Conservation (phyloP, 2,797 vertebrate species). For the Spinibarbus caldwelli region DNA sequence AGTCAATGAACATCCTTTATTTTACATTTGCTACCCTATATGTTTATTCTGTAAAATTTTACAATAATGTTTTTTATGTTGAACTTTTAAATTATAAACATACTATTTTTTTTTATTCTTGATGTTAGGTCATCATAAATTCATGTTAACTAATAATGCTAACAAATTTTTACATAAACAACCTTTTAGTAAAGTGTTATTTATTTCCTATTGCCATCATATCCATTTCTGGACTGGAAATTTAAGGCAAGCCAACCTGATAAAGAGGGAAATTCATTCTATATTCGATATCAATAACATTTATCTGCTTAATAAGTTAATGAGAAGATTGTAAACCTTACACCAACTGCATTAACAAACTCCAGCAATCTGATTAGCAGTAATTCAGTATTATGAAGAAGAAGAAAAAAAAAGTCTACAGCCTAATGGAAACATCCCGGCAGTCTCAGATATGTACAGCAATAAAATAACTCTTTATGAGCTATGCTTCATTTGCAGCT, state of each 20-base stretch:
- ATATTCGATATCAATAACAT: conserved; percentile 30
- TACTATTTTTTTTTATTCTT: neutral
- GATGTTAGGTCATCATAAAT: neutral
- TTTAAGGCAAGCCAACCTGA: conserved; percentile 18
- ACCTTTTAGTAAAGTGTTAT: neutral
- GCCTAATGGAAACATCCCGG: conserved; percentile 30
- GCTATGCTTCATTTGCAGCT: conserved; percentile 16
- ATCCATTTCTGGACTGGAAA: neutral
- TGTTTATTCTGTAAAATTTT: neutral
- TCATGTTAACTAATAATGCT: neutral
- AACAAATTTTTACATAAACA: neutral
- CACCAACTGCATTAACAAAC: conserved; percentile 41
- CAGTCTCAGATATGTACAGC: conserved; percentile 14
- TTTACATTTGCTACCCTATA: neutral
- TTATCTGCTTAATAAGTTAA: conserved; percentile 37
- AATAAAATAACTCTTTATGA: conserved; percentile 12
- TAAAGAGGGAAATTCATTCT: conserved; percentile 3
- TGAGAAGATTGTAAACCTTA: conserved; percentile 36
- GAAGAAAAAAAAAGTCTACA: conserved; percentile 1
- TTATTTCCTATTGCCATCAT: neutral
- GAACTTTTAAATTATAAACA: neutral
- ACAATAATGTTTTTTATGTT: neutral
- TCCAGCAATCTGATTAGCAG: conserved; percentile 35
- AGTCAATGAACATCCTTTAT: neutral
- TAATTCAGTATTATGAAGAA: conserved; percentile 11